These are phyloP conservation scores for Oasisia sp. DNA, from an alignment of 2,888 invertebrate genomes.

Conservation along the genomic window DNA sequence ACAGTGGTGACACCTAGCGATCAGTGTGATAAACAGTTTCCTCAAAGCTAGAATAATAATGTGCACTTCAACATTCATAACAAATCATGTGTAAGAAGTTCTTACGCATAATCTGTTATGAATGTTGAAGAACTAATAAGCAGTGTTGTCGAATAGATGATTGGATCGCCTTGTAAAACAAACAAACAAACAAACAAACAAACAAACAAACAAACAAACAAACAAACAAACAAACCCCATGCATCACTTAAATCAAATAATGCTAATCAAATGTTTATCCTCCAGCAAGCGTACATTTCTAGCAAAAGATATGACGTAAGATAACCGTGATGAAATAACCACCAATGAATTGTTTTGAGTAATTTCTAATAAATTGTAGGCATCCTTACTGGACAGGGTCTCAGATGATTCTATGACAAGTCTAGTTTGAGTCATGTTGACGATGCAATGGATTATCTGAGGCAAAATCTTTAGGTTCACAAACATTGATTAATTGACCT, in stretches of 20 bases:
- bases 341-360: not conserved
- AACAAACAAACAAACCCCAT: not conserved
- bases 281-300: not conserved
- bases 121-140: too few species aligned
- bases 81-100: too few species aligned
- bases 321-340: not conserved
- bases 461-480: not conserved
- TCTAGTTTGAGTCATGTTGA: not conserved
- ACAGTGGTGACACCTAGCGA: not conserved
- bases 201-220: not conserved
- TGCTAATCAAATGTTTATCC: not conserved
- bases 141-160: too few species aligned
- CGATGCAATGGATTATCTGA: not conserved
- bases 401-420: not conserved
- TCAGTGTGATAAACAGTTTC: not conserved
- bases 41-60: too few species aligned
- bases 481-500: not conserved
- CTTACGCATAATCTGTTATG: too few species aligned
- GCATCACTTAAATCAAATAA: not conserved
- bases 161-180: not conserved
- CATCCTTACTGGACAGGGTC: not conserved
- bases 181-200: not conserved
- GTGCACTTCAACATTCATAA: too few species aligned
- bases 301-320: not conserved
- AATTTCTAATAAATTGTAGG: not conserved